These are phyloP conservation scores for Pentalonia nigronervosa DNA, from an alignment of 1,140 invertebrate genomes.

Conservation along the genomic window DNA sequence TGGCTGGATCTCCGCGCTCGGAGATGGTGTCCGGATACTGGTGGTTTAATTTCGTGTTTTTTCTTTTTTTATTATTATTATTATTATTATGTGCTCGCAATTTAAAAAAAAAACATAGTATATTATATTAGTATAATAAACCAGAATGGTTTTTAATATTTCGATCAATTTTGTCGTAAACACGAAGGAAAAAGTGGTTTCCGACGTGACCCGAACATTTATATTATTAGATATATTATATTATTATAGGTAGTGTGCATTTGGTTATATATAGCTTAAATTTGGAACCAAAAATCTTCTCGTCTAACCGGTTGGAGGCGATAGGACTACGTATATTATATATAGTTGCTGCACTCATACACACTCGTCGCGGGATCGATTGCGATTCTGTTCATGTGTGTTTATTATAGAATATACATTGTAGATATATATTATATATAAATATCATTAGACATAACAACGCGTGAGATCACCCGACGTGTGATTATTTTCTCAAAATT, in stretches of 20 bases:
- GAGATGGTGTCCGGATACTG: constrained; percentile 47
- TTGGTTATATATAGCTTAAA: constrained; percentile 32
- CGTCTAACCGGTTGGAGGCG: constrained; percentile 29
- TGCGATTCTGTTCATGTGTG: neutral
- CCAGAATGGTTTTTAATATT: constrained; percentile 40
- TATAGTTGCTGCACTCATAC: neutral
- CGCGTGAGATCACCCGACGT: neutral
- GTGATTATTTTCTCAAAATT: neutral
- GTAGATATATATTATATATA: neutral
- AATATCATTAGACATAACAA: neutral
- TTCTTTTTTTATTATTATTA: neutral
- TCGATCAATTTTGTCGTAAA: constrained; percentile 52
- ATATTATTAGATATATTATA: neutral
- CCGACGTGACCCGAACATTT: constrained; percentile 30
- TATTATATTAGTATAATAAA: constrained; percentile 25
- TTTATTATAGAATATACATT: neutral
- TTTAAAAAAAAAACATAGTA: constrained; percentile 44
- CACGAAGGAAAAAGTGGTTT: constrained; percentile 39
- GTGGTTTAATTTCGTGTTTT: constrained; percentile 31
- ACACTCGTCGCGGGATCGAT: neutral
- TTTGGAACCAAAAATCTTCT: constrained; percentile 35
- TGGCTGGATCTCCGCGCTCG: neutral
- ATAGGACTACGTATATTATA: constrained; percentile 1
- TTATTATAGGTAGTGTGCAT: neutral
- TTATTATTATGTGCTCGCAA: constrained; percentile 46